Conservation (phyloP, 2,888 invertebrate species). For the Melanophora roralis region DNA sequence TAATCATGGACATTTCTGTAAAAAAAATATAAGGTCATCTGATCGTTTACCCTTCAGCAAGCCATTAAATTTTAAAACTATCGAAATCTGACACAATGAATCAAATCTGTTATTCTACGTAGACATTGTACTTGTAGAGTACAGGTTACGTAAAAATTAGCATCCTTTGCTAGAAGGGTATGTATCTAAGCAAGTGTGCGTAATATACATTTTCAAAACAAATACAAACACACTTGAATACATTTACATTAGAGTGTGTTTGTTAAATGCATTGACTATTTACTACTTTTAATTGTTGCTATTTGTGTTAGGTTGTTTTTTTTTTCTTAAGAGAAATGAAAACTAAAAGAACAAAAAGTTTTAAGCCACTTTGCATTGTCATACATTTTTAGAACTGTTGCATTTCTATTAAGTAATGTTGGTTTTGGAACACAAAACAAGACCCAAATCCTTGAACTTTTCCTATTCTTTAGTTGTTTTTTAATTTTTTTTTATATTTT, state of each 20-base stretch:
- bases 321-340: neutral
- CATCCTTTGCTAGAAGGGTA: too few species aligned
- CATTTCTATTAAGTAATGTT: slow-evolving; percentile 24
- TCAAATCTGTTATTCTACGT: too few species aligned
- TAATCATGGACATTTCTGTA: too few species aligned
- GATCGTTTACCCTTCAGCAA: too few species aligned
- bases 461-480: slow-evolving; percentile 1
- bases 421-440: neutral
- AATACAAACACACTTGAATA: neutral
- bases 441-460: slow-evolving; percentile 48
- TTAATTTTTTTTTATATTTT: slow-evolving; percentile 38
- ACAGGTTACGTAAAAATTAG: too few species aligned
- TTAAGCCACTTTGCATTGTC: slow-evolving; percentile 23
- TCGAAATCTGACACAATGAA: too few species aligned
- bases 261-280: slow-evolving; percentile 1
- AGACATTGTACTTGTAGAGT: too few species aligned
- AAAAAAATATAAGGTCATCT: too few species aligned
- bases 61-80: too few species aligned
- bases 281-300: slow-evolving; percentile 47
- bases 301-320: slow-evolving; percentile 15
- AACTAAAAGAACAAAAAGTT: slow-evolving; percentile 19
- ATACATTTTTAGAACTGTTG: slow-evolving; percentile 37
- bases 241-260: neutral
- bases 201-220: neutral
- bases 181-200: too few species aligned